Evolutionary conservation across 2,888 invertebrate species (phyloP).

Genomic region (Ethmia dodecea): DNA sequence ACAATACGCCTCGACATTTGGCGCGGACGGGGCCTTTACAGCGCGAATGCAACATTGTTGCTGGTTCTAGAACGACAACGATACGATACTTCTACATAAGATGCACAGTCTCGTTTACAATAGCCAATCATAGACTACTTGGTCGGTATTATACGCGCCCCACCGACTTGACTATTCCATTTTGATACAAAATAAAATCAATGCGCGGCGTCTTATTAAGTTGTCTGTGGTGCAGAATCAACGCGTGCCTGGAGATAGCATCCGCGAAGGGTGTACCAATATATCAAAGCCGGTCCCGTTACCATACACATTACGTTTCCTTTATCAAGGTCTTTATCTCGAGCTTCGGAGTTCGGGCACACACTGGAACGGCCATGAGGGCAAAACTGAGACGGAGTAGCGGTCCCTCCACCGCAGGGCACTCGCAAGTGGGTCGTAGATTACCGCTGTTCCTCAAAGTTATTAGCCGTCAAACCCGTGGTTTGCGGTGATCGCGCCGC

Average conservation of each 20-base stretch:
- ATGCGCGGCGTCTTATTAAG: conserved; percentile 38
- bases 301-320: conserved; percentile 32
- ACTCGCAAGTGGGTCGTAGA: conserved; percentile 45
- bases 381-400: conserved; percentile 39
- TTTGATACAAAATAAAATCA: conserved; percentile 20
- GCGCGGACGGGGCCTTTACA: too few species aligned
- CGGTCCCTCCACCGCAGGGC: conserved; percentile 53
- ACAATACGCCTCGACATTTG: too few species aligned
- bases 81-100: too few species aligned
- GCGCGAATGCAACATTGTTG: conserved; percentile 1
- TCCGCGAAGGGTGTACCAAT: conserved; percentile 32
- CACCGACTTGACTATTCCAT: too few species aligned
- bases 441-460: conserved; percentile 53
- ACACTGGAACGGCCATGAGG: conserved; percentile 38
- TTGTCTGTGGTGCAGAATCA: conserved; percentile 15
- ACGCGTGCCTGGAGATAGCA: conserved; percentile 35
- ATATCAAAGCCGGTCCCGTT: conserved; percentile 28
- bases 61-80: too few species aligned
- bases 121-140: too few species aligned
- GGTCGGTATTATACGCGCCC: too few species aligned
- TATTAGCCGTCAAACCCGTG: conserved; percentile 51
- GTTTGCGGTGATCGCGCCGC: conserved; percentile 42
- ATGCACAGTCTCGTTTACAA: too few species aligned
- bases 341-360: conserved; percentile 36
- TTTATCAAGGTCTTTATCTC: too few species aligned